Evolutionary conservation across 2,113 vertebrate species (phyloP), one percentile per base, ranked within the genome.

Genomic region (Phodopus roborovskii): DNA sequence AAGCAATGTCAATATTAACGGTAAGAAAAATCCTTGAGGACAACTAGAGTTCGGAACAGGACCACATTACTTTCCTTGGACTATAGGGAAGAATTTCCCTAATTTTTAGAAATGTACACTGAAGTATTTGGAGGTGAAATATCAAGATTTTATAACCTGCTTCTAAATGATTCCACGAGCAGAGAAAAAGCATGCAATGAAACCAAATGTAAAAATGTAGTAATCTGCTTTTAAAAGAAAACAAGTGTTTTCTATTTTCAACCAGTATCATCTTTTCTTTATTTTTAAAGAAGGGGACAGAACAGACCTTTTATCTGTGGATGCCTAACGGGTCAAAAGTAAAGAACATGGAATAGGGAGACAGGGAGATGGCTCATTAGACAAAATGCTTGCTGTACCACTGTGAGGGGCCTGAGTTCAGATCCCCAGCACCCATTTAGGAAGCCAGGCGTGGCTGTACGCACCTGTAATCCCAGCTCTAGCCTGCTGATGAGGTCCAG

Each of bases 151-250:
- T 96, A 39, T 36, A 92, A 91, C 33, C 77, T 83, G 58, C 70
- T 94, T 96, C 78, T 56, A 64, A 87, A 90, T 90, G 45, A 64
- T 42, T 91, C 28, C 77, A 36, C 39, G 74, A 79, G 58, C 73
- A 78, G 30, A 24, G 45, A 45, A 7, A 70, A 15, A 39, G 3
- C 87, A 11, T 82, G 58, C 68, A 64, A 95, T 84, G 33, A 96
- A 58, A 33, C 56, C 56, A 95, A 78, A 89, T 70, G 1, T 19
- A 93, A 82, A 62, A 70, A 39, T 68, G 30, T 81, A 87, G 89
- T 45, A n/a, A 84, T 36, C 83, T 85, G 83, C 30, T 33, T 66
- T 85, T 48, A 90, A 92, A 94, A 94, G 73, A 86, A 95, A 83
- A 84, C 17, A 92, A 30, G 78, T 16, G 66, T 24, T 28, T 58